Evolutionary conservation across 92 coral and sea anemone genomes (phyloP), one percentile per base, ranked within the genome.

Genomic region (Epizoanthus ramosus): DNA sequence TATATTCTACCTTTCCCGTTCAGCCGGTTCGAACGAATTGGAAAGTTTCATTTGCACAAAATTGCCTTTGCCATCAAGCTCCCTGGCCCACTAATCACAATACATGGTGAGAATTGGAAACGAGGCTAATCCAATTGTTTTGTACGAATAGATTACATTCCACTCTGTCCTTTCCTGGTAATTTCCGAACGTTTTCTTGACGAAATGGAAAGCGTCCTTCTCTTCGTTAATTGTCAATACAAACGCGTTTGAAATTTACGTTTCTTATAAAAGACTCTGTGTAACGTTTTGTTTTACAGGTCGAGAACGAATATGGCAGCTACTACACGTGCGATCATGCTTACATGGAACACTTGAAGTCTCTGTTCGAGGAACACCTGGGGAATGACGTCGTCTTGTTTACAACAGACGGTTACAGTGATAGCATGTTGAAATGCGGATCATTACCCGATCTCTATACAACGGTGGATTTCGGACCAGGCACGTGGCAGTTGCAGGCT

Each of bases 261-360:
- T 50, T 50, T 50, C 43, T 3, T 37, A 37, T 2, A 6, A 37
- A 6, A 1, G 6, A 37, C 3, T 37, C 54, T 50, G 10, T 43
- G 15, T 1, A 50, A 50, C 54, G 3, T 84, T 28, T 68, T 4
- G 52, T 33, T 35, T 57, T 18, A n/a, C 16, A 96, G 99, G 94
- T 96, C 17, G 99, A 96, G 87, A 96, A 96, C 87, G 99, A 96
- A 85, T 96, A 96, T 83, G 99, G 99, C 22, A 94, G 98, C 74
- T 96, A 96, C 84, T 92, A 79, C 75, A 93, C 99, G 8, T 96
- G 99, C 75, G 99, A 96, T 41, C 96, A 96, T 57, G 83, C 83
- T 25, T 96, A 96, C 89, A 92, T 96, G 97, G 63, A 83, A 24
- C 94, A 90, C 54, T 85, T 96, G 33, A 92, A 96, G 72, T 79